These are phyloP conservation scores for Pseudorectes ferrugineus DNA, from an alignment of 2,113 vertebrate species.

Conservation along the genomic window DNA sequence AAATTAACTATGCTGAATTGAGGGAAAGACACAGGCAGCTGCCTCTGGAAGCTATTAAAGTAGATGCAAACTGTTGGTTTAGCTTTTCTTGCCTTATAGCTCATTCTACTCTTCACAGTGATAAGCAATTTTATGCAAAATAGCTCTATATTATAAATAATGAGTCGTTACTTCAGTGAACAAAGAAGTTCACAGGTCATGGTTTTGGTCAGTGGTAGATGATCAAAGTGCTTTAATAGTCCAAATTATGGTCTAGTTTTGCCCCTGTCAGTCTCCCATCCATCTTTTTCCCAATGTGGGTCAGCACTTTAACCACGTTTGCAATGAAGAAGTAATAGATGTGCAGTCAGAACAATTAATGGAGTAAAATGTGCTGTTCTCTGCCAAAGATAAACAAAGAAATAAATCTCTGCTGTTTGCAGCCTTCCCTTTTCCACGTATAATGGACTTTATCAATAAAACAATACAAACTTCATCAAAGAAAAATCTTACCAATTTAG, in stretches of 20 bases:
- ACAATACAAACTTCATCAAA: conserved; percentile 57
- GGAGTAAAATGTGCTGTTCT: conserved; percentile 30
- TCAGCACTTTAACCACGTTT: neutral
- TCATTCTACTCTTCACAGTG: neutral
- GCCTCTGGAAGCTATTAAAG: neutral
- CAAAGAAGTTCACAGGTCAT: neutral
- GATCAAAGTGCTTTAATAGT: neutral
- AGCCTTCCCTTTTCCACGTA: conserved; percentile 15
- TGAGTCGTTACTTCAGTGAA: neutral
- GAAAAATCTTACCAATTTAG: conserved; percentile 54
- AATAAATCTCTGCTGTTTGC: conserved; percentile 53
- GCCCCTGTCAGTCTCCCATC: neutral
- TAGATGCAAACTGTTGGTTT: neutral
- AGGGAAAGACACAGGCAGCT: neutral
- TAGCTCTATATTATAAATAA: conserved; percentile 8
- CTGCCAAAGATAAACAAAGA: conserved; percentile 51
- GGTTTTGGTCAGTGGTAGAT: neutral
- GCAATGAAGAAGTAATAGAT: conserved; percentile 44
- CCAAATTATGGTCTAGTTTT: neutral
- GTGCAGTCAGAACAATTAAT: conserved; percentile 30
- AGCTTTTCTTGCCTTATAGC: neutral
- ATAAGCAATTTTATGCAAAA: conserved; percentile 28
- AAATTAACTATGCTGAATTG: neutral
- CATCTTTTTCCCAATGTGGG: neutral
- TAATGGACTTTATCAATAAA: conserved; percentile 65